Percentiles rank a stretch among this genome's conserved stretches.
Evolutionary conservation across 2,113 vertebrate species (phyloP).

Genomic region (Nannobrachium achirus): DNA sequence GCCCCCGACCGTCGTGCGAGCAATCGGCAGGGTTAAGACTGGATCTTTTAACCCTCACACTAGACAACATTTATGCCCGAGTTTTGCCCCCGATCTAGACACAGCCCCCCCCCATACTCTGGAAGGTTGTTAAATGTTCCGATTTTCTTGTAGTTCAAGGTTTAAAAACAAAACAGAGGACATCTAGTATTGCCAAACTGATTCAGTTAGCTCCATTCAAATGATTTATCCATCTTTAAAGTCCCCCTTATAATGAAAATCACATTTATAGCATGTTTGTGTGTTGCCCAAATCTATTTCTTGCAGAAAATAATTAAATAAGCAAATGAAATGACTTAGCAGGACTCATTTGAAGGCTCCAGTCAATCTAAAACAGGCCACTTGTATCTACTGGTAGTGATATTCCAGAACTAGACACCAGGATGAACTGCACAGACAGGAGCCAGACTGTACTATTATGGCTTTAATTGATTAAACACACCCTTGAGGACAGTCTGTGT

Average conservation of each 20-base stretch:
- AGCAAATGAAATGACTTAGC: no score
- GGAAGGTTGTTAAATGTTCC: no score
- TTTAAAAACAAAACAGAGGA: neutral
- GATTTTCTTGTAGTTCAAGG: no score
- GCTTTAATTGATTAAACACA: neutral
- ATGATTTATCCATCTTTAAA: constrained; percentile 13
- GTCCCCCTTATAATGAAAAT: constrained; percentile 10
- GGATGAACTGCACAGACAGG: neutral
- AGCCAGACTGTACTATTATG: no score
- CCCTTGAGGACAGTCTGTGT: neutral
- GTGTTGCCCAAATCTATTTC: constrained; percentile 2
- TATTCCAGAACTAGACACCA: constrained; percentile 3
- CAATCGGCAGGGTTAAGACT: no score
- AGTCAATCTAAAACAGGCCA: constrained; percentile 27
- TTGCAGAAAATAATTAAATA: neutral
- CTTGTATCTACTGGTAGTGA: neutral
- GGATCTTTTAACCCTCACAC: no score
- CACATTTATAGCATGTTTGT: constrained; percentile 18
- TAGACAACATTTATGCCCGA: no score
- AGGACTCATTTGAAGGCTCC: neutral
- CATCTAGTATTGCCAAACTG: constrained; percentile 9
- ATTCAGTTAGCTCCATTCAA: neutral
- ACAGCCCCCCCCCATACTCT: no score
- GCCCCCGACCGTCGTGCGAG: no score
- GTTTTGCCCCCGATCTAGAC: no score